Conservation (phyloP, 1,140 invertebrate species). For the Aleiodes sp. region DNA sequence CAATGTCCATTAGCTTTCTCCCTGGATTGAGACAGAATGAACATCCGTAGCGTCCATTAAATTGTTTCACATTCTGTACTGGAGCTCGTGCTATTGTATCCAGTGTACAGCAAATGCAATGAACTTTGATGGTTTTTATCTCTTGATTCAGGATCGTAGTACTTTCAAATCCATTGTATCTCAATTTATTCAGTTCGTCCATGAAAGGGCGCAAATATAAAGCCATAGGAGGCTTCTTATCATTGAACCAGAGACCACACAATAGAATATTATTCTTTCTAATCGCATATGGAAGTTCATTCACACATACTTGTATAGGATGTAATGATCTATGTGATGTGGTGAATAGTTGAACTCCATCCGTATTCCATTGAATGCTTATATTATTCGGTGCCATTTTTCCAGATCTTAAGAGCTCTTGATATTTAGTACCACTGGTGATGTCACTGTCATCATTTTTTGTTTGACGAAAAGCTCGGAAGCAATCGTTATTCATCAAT, state of each 20-base stretch:
- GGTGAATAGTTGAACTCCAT: constrained; percentile 38
- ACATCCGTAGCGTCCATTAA: no score
- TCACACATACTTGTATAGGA: constrained; percentile 12
- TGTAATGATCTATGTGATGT: constrained; percentile 30
- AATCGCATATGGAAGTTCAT: neutral
- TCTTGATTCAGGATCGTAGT: no score
- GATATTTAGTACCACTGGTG: no score
- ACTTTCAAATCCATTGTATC: neutral
- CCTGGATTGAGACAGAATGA: no score
- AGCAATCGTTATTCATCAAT: no score
- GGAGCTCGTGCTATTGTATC: no score
- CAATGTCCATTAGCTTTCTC: no score
- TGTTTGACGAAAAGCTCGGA: no score
- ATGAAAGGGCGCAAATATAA: constrained; percentile 22
- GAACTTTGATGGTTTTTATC: neutral
- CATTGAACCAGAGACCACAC: constrained; percentile 14
- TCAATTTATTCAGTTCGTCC: constrained; percentile 12
- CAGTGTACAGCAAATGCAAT: neutral
- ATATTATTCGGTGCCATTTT: no score
- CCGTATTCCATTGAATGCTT: constrained; percentile 39
- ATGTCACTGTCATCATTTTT: no score
- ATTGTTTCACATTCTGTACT: no score
- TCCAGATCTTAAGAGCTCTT: no score
- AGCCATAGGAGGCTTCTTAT: neutral
- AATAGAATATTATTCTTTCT: constrained; percentile 26